Base-by-base conservation (phyloP, 37 sponge, comb jelly and placozoan species). In the Chondrosia reniformis region DNA sequence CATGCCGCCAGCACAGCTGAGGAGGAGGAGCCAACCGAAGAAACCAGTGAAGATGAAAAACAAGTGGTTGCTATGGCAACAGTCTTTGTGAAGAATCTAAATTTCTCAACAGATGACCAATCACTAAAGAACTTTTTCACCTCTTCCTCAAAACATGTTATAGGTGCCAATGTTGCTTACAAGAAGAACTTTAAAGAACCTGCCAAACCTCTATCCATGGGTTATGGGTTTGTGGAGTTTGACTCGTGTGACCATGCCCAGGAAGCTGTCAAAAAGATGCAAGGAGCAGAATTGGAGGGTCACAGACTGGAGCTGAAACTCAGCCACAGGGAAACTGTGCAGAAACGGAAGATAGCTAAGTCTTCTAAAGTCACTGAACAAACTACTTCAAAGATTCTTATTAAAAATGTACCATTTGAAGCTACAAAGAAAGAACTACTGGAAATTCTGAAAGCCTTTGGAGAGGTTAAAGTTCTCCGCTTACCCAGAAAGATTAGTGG, bases 331-430 rank as follows among this genome's bases (percentile, higher is more conserved):
- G 74, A 84, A 27, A 44, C 62, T 2, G 72, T 8, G 12, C 25
- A 55, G 55, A 19, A 79, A 57, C 30, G 75, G 5, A 19, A 5
- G 6, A 39, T 27, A 0, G 79, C 55, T 15, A 87, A 82, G 63
- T 28, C 40, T 31, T 42, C 46, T 17, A 72, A 80, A 55, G 37
- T 25, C 8, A 81, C 71, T 0, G 74, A 85, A 38, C 83, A 79
- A 27, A 66, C 81, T 33, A 52, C 63, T n/a, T 75, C 86, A 17
- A 90, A 92, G 67, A 84, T 98, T 64, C 81, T 98, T 31, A 84
- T 98, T 2, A 74, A 88, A 34, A 98, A 98, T 43, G 57, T 98
- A 76, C 99, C 99, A 15, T 98, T 98, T 80, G 99, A 98, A 54
- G 93, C 95, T 19, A 85, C 88, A 36, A 85, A 76, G 45, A 84